Base-by-base conservation (phyloP, 2,797 vertebrate genomes). In the Holocentrus rufus region DNA sequence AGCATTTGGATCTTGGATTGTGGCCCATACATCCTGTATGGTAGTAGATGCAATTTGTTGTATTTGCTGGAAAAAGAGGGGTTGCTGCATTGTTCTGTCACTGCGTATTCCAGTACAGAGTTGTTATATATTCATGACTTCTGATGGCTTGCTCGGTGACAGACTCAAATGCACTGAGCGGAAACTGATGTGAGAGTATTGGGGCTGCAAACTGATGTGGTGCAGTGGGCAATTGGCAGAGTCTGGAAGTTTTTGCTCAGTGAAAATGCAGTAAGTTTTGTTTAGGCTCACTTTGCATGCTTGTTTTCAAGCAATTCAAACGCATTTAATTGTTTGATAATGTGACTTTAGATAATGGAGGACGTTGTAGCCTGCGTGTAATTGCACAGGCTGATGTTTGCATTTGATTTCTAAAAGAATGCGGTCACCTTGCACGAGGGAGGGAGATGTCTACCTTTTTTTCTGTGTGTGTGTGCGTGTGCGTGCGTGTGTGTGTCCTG, bases 381-480 rank as follows among this genome's bases (percentile, higher is more conserved):
- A 27, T 5, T 14, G 2, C 49, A 52, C 46, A 55, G 25, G 13
- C 54, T 47, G 39, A 68, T 71, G 72, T 77, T 69, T 74, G 17
- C 44, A 22, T 75, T 76, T 49, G 17, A 56, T 56, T 69, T 23
- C 58, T 27, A 55, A 39, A 76, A 58, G 59, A 5, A 46, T 69
- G 27, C 55, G 7, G 18, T 3, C 14, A 14, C n/a, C 1, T 36
- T 25, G 25, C 57, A 54, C 36, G n/a, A 81, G 36, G 47, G 69
- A 27, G 73, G 84, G 67, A 42, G 18, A 47, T 46, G 65, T 42
- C 49, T 60, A 60, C 61, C 20, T 59, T 65, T 1, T 71, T 61
- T 76, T 68, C 54, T 52, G 60, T 68, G 54, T 50, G 22, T 64
- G 57, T 53, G 50, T 9, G 13, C 31, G 56, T 3, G 30, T 49